phyloP scores from a whole-genome alignment of 2,888 invertebrate genomes.

The Mesoligia furuncula region DNA sequence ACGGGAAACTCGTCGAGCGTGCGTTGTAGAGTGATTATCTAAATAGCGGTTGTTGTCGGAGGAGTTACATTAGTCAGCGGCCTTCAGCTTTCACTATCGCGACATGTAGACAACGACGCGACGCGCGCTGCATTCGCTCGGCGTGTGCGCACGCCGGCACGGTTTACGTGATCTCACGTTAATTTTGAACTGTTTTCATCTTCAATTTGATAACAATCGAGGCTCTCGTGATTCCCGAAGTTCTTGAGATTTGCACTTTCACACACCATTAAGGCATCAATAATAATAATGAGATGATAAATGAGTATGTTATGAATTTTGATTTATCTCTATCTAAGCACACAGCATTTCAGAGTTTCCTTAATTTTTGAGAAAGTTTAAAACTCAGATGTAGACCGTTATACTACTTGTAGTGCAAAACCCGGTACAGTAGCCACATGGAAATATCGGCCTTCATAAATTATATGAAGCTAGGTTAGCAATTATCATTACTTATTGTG shows the following conservation, averaged over 20 bases:
- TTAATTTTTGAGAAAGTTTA: neutral
- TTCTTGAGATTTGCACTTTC: constrained; percentile 4
- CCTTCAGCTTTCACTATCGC: constrained; percentile 85
- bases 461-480: constrained; percentile 65
- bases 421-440: neutral
- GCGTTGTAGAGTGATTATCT: constrained; percentile 54
- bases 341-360: neutral
- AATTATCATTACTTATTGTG: constrained; percentile 51
- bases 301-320: constrained; percentile 1
- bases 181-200: constrained; percentile 45
- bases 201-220: constrained; percentile 20
- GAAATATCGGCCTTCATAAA: constrained; percentile 18
- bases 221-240: neutral
- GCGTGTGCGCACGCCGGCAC: constrained; percentile 43
- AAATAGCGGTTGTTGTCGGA: constrained; percentile 63
- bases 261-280: neutral
- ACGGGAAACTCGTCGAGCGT: constrained; percentile 31
- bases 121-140: constrained; percentile 57
- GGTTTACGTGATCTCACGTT: constrained; percentile 51
- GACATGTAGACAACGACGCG: constrained; percentile 67
- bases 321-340: neutral
- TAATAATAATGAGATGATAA: neutral
- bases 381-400: neutral
- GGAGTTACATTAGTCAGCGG: constrained; percentile 74
- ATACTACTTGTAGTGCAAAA: neutral